Evolutionary conservation across 2,113 vertebrate genomes (phyloP).

Genomic region (Neodon shergylaensis): DNA sequence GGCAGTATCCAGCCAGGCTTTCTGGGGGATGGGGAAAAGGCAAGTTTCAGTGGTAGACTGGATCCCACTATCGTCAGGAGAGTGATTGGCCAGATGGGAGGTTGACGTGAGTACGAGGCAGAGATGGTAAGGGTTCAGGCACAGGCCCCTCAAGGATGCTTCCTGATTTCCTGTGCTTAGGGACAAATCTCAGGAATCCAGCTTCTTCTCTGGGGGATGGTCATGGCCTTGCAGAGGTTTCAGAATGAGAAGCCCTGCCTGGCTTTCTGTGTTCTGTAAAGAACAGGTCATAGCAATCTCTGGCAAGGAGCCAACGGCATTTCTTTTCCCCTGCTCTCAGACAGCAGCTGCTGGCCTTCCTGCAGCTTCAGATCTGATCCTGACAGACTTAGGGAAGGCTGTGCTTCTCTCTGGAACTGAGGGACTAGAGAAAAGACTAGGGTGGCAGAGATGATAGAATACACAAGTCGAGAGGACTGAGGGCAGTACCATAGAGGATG

Average conservation of each 20-base stretch:
- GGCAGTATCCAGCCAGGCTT: rapidly evolving
- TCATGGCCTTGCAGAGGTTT: background rate
- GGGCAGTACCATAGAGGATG: background rate
- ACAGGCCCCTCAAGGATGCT: background rate
- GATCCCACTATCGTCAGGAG: background rate
- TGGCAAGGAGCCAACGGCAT: background rate
- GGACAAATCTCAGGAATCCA: background rate
- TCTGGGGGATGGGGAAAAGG: background rate
- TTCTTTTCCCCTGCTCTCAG: background rate
- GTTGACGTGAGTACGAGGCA: background rate
- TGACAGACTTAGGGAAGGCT: background rate
- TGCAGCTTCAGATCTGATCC: conserved; percentile 38
- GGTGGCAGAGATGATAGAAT: background rate
- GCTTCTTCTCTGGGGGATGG: background rate
- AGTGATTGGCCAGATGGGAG: background rate
- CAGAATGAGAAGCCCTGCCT: background rate
- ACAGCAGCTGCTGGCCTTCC: background rate
- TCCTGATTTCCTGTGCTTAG: background rate
- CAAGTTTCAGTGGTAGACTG: background rate
- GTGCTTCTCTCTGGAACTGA: background rate
- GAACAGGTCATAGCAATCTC: background rate
- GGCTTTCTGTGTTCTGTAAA: background rate
- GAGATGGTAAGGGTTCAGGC: background rate
- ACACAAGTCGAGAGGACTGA: rapidly evolving
- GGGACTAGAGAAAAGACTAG: background rate